Conservation (phyloP, 1,140 invertebrate genomes). For the Bombus turneri region DNA sequence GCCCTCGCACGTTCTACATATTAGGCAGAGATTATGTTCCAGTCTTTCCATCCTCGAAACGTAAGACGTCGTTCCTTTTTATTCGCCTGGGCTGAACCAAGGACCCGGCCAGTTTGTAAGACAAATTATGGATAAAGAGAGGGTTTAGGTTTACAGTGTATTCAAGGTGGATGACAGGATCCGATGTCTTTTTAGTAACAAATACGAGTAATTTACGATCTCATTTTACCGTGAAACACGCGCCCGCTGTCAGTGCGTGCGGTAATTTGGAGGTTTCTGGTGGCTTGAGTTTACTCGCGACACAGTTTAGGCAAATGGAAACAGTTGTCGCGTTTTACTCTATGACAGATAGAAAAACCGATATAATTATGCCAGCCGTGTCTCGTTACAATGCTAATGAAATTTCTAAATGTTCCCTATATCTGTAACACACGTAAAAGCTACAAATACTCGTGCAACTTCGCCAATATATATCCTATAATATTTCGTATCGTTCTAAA, state of each 20-base stretch:
- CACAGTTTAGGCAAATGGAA: not conserved
- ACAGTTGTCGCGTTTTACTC: not conserved
- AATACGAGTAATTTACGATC: not conserved
- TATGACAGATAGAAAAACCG: not conserved
- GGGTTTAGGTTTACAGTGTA: not conserved
- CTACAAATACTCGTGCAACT: not conserved
- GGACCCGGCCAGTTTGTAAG: not conserved
- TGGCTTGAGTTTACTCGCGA: not conserved
- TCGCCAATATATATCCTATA: not conserved
- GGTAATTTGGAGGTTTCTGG: not conserved
- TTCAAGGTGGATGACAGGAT: not conserved
- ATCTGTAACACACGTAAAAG: not conserved
- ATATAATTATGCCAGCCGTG: no score
- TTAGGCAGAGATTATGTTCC: conserved; percentile 1
- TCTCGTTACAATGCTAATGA: not conserved
- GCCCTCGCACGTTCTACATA: not conserved
- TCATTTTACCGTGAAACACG: not conserved
- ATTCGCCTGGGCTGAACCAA: not conserved
- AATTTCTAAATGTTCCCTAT: not conserved
- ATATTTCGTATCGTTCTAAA: no score
- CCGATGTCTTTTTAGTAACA: not conserved
- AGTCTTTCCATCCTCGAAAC: not conserved
- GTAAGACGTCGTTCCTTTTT: not conserved
- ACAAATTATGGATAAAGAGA: not conserved
- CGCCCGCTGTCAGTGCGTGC: not conserved